These are phyloP conservation scores for Zingel zingel DNA, from an alignment of 2,113 vertebrate species.

Conservation along the genomic window DNA sequence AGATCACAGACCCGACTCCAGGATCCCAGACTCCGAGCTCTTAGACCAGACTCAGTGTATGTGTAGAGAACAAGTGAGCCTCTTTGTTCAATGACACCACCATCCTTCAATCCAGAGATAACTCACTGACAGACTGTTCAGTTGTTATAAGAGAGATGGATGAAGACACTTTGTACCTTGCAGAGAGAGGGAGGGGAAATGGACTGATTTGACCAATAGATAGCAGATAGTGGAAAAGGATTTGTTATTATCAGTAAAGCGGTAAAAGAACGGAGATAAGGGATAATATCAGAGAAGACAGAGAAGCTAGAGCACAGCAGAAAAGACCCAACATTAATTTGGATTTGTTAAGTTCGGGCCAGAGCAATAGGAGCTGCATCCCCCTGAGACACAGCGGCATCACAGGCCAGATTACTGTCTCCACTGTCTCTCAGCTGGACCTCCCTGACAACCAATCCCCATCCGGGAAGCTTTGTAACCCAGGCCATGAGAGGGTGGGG, in stretches of 20 bases:
- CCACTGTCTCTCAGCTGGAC: conserved; percentile 72
- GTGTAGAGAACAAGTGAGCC: conserved; percentile 63
- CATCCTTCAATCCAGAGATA: conserved; percentile 60
- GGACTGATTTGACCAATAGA: conserved; percentile 59
- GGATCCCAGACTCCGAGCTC: conserved; percentile 45
- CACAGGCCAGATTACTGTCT: conserved; percentile 72
- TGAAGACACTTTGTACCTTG: conserved; percentile 73
- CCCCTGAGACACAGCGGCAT: conserved; percentile 63
- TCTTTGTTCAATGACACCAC: conserved; percentile 69
- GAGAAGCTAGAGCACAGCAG: neutral
- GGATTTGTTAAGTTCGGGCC: conserved; percentile 15
- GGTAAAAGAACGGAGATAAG: conserved; percentile 21
- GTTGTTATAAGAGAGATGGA: conserved; percentile 68
- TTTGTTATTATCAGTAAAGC: conserved; percentile 16
- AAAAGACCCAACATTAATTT: conserved; percentile 20
- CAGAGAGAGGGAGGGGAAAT: conserved; percentile 59
- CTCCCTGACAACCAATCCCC: conserved; percentile 64
- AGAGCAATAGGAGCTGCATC: conserved; percentile 58
- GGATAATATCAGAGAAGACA: neutral
- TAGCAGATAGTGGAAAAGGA: conserved; percentile 39
- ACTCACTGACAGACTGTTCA: conserved; percentile 64
- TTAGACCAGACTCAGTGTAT: conserved; percentile 40
- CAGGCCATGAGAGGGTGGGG: conserved; percentile 68
- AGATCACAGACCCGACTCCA: conserved; percentile 41
- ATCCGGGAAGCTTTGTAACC: conserved; percentile 67